These are phyloP conservation scores for Synergus gifuensis DNA, from an alignment of 2,888 invertebrate species.

Conservation along the genomic window DNA sequence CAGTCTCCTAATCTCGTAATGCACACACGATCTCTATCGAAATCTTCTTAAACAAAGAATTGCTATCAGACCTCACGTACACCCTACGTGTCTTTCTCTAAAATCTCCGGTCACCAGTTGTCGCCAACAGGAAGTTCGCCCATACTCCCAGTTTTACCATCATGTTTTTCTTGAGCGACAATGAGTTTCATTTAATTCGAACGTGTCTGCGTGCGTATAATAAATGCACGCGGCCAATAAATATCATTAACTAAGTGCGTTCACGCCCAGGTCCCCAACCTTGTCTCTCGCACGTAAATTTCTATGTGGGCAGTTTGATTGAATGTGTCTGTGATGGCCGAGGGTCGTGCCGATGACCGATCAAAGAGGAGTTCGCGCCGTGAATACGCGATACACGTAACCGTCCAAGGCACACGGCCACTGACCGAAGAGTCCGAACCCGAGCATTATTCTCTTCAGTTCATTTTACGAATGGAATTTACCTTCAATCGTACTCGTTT, in stretches of 20 bases:
- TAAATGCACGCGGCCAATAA: constrained; percentile 50
- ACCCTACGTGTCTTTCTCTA: constrained; percentile 20
- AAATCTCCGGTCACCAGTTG: constrained; percentile 3
- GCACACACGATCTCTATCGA: neutral
- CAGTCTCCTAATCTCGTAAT: neutral
- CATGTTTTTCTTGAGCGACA: constrained; percentile 54
- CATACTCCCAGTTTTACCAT: constrained; percentile 47
- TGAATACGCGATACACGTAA: constrained; percentile 75
- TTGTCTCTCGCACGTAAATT: constrained; percentile 4
- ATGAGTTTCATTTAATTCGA: constrained; percentile 60
- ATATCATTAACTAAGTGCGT: constrained; percentile 54
- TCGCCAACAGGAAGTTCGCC: constrained; percentile 51
- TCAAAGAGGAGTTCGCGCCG: constrained; percentile 72
- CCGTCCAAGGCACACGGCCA: constrained; percentile 72
- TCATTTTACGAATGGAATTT: constrained; percentile 18
- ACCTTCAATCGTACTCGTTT: neutral
- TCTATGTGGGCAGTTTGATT: constrained; percentile 47
- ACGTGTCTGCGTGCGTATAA: constrained; percentile 54
- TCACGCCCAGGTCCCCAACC: constrained; percentile 39
- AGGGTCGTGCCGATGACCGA: constrained; percentile 76
- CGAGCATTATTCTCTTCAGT: constrained; percentile 66
- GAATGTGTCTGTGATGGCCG: constrained; percentile 53
- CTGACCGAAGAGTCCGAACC: constrained; percentile 67
- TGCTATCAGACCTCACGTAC: neutral
- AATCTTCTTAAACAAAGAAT: neutral